Base-by-base conservation (phyloP, 1,140 invertebrate species). In the Protaetia brevitarsis region DNA sequence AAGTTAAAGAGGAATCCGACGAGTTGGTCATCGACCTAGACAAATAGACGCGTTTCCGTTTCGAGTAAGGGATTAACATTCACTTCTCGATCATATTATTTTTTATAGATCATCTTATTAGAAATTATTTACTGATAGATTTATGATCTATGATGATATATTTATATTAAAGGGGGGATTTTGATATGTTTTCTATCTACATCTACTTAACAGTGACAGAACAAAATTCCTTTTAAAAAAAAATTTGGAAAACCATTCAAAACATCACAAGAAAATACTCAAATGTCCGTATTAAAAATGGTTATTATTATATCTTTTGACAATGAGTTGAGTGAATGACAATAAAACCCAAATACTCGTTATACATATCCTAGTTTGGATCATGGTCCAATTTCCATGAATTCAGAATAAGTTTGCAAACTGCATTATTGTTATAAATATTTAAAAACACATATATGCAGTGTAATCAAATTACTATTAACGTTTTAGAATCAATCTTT, bases 1-100 rank as follows among this genome's bases (percentile, higher is more conserved):
- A 64, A n/a, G 37, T 51, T n/a, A 23, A 28, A 28, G 37, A 57
- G 11, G 63, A 64, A 13, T 41, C 63, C 41, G 63, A 64, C 31
- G 61, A 63, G 10, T 7, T 45, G 61, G 34, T 28, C 13, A 63
- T 41, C 26, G 57, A 59, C 26, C 29, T 59, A 59, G 57, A 59
- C 11, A 59, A 31, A 59, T 29, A 59, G 29, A 31, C 13, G 13
- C n/a, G 3, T 59, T 28, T 28, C 3, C 13, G 7, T 16, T 59
- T 29, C 11, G 26, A 59, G 26, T 21, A 59, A 59, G 28, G 30
- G 26, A 19, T 27, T 29, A 19, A 16, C 26, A 19, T 28, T 28
- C 29, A 27, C 16, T 28, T 59, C 16, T 13, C 57, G 57, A 29
- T n/a, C 27, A 59, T 7, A 34, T 28, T 29, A 31, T 31, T 59